Conservation (phyloP, 2,888 invertebrate species). For the Emmelina monodactyla region DNA sequence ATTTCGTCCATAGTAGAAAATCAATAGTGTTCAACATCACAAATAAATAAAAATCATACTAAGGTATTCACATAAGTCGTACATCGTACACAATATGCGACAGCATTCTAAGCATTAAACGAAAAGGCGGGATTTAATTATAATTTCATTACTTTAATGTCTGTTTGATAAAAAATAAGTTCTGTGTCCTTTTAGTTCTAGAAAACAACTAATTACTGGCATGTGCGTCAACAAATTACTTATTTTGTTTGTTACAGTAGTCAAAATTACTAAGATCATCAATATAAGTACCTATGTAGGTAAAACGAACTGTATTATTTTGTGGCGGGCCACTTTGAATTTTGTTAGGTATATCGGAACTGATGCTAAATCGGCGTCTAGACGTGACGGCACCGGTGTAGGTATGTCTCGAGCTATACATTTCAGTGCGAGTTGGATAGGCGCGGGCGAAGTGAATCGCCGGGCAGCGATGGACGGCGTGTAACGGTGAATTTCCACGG, state of each 20-base stretch:
- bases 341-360: too few species aligned
- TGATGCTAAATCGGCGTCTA: slow-evolving; percentile 21
- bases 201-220: too few species aligned
- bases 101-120: slow-evolving; percentile 55
- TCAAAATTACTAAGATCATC: too few species aligned
- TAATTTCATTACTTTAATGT: slow-evolving; percentile 31
- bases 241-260: too few species aligned
- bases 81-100: slow-evolving; percentile 56
- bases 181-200: slow-evolving; percentile 39
- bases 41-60: slow-evolving; percentile 65
- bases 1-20: slow-evolving; percentile 66
- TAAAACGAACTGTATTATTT: too few species aligned
- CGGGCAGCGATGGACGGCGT: slow-evolving; percentile 36
- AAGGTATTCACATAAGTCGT: slow-evolving; percentile 60
- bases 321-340: too few species aligned
- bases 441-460: slow-evolving; percentile 13
- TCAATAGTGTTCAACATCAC: slow-evolving; percentile 65
- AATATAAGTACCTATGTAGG: too few species aligned
- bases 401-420: slow-evolving; percentile 25
- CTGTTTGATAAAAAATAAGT: slow-evolving; percentile 30
- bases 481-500: slow-evolving; percentile 40
- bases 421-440: slow-evolving; percentile 21
- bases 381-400: slow-evolving; percentile 20
- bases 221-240: too few species aligned
- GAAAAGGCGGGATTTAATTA: slow-evolving; percentile 53